Evolutionary conservation across 2,113 vertebrate species (phyloP), one percentile per base, ranked within the genome.

Genomic region (Lagopus muta): DNA sequence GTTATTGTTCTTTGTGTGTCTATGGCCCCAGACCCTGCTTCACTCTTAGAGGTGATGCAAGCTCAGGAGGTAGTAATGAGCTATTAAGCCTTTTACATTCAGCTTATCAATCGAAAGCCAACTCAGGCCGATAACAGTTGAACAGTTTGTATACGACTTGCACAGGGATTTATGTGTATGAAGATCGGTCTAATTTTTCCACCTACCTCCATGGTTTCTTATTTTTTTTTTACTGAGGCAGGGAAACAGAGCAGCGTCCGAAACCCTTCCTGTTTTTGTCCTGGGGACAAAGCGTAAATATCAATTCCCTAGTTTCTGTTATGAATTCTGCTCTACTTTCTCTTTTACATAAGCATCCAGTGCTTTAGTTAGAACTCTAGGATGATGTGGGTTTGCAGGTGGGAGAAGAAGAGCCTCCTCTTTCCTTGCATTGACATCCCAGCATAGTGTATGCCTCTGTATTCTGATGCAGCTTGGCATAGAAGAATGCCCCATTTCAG

Each of bases 391-490:
- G 89, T 90, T 94, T 77, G 55, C 71, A 61, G 28, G 10, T 17
- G 7, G 50, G 38, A 58, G 36, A 38, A 85, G 17, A 71, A 85
- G 13, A 60, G 1, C 17, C 38, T 47, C n/a, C 60, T 80, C 20
- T 69, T 48, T 48, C 3, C 58, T 60, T 0, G 0, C 50, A 42
- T 0, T 2, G 25, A 13, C 21, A 54, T 9, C 8, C 11, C n/a
- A 19, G 5, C 3, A 3, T 30, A 38, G 34, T 60, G 27, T 21
- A 16, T 0, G 2, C 28, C 50, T 70, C 19, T 40, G 13, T 58
- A 13, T 43, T 0, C 16, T 66, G 22, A 12, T 81, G 70, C 22
- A 2, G 2, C 19, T 30, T 18, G 28, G 10, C 18, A 82, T 1
- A 0, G 28, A 54, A 66, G 38, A 38, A 38, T 13, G 15, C 14